These are phyloP conservation scores for Pongo abelii DNA, from an alignment of 2,113 vertebrate species.

Conservation along the genomic window DNA sequence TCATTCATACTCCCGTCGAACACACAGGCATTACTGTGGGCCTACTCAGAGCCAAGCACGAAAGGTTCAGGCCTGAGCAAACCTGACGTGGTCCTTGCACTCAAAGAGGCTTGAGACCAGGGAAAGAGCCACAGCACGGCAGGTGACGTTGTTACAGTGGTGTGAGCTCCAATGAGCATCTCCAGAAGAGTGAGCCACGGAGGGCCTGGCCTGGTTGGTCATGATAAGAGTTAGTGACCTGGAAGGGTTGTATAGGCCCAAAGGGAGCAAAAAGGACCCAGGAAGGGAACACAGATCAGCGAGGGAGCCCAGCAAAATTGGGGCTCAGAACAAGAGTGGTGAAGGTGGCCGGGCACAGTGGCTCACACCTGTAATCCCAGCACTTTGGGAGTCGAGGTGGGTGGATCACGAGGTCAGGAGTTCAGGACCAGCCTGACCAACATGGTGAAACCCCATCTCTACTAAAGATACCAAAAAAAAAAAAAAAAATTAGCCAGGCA, in stretches of 20 bases:
- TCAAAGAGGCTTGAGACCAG: not conserved
- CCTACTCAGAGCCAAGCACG: not conserved
- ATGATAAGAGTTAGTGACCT: not conserved
- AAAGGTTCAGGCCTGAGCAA: not conserved
- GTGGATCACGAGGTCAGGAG: no score
- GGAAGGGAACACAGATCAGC: not conserved
- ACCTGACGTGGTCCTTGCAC: fast-evolving
- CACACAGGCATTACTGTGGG: not conserved
- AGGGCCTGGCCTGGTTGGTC: not conserved
- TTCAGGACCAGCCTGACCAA: no score
- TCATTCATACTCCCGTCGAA: no score
- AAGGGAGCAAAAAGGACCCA: no score
- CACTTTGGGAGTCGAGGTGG: no score
- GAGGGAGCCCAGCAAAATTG: not conserved
- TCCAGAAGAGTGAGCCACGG: not conserved
- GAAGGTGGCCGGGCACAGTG: fast-evolving
- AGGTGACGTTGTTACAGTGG: no score
- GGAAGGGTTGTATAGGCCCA: not conserved
- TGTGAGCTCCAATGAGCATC: not conserved
- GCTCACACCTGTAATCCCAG: no score
- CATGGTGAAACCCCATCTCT: no score
- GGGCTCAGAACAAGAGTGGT: not conserved
- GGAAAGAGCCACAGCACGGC: not conserved
- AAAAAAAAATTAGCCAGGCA: no score
- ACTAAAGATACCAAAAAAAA: no score